Evolutionary conservation across 2,113 vertebrate species (phyloP).

Genomic region (Bubo scandiacus): DNA sequence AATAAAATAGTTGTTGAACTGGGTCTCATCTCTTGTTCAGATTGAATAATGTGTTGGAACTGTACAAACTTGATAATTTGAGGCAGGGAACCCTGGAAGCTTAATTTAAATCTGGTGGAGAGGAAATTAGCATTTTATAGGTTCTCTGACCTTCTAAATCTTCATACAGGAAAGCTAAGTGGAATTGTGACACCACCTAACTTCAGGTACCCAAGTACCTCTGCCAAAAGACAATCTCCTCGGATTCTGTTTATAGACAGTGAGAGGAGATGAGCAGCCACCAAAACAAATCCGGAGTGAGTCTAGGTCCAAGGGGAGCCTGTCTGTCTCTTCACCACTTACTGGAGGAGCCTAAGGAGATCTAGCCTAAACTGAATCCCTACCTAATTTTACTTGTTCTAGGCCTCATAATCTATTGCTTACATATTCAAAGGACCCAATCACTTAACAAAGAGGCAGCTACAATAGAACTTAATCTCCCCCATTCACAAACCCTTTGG

Average conservation of each 20-base stretch:
- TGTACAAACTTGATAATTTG: background rate
- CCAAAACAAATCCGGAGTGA: background rate
- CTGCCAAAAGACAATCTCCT: background rate
- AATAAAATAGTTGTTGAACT: background rate
- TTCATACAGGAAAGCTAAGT: background rate
- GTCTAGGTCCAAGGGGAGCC: background rate
- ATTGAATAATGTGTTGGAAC: background rate
- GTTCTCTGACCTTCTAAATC: background rate
- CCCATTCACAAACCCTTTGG: background rate
- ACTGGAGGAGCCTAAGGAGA: background rate
- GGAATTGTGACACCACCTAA: background rate
- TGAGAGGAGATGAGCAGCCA: background rate
- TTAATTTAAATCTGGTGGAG: background rate
- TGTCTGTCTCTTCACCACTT: background rate
- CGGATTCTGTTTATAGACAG: background rate
- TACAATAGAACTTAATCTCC: background rate
- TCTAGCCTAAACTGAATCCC: background rate
- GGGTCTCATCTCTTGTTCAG: background rate
- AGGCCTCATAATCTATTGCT: background rate
- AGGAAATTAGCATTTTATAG: background rate
- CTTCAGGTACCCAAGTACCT: background rate
- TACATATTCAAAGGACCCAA: background rate
- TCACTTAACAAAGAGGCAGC: background rate
- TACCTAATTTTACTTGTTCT: background rate
- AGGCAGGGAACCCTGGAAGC: background rate